phyloP scores from a whole-genome alignment of 2,797 vertebrate species.

The Ceyx erithaca region DNA sequence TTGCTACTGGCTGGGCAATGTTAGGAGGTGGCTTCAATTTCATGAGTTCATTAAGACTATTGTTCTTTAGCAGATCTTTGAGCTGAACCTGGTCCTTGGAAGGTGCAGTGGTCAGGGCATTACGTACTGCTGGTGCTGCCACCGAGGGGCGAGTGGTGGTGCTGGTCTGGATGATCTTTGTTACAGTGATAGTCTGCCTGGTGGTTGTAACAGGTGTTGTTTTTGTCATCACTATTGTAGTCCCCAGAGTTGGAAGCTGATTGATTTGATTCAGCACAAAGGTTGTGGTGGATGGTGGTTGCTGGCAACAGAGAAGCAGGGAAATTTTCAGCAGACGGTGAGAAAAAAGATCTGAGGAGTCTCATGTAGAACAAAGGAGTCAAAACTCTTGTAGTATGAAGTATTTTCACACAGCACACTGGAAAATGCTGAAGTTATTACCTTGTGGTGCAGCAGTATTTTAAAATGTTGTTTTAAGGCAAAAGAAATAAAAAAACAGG shows the following conservation, averaged over 20 bases:
- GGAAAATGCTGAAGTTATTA: not conserved
- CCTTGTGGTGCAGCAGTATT: not conserved
- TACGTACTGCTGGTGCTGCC: slow-evolving; percentile 79
- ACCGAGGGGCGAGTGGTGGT: slow-evolving; percentile 85
- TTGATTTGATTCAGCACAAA: slow-evolving; percentile 99
- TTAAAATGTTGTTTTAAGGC: not conserved
- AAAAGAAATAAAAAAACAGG: not conserved
- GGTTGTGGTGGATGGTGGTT: slow-evolving; percentile 96
- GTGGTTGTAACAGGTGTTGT: slow-evolving; percentile 87
- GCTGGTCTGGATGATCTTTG: slow-evolving; percentile 94
- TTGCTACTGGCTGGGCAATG: slow-evolving; percentile 95
- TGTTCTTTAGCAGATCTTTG: slow-evolving; percentile 91
- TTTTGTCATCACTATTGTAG: slow-evolving; percentile 90
- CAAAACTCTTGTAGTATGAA: not conserved
- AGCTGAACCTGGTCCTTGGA: slow-evolving; percentile 94
- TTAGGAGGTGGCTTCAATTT: slow-evolving; percentile 95
- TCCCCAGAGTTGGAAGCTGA: slow-evolving; percentile 94
- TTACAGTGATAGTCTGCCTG: slow-evolving; percentile 94
- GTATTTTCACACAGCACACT: not conserved
- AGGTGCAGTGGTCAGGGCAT: slow-evolving; percentile 83
- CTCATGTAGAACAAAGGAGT: not conserved
- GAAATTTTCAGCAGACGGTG: not conserved
- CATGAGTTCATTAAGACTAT: slow-evolving; percentile 97
- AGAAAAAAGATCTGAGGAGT: not conserved
- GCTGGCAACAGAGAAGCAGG: slow-evolving; percentile 73